Conservation (phyloP, 2,113 vertebrate genomes). For the Peucedramus taeniatus region DNA sequence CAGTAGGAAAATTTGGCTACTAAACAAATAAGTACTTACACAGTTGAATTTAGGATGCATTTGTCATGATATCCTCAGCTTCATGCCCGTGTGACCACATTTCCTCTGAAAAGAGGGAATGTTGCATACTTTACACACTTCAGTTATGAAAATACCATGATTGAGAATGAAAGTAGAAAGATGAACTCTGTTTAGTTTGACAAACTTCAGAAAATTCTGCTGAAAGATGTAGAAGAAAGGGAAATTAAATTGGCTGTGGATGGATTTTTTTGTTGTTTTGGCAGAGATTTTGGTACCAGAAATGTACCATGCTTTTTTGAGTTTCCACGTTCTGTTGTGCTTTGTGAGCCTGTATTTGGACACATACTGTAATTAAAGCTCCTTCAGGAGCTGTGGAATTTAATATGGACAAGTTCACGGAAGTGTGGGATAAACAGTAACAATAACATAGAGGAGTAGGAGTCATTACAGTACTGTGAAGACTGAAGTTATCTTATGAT, state of each 20-base stretch:
- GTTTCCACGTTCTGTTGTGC: background rate
- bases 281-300: background rate
- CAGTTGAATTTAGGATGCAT: background rate
- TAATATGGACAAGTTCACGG: background rate
- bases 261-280: background rate
- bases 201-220: background rate
- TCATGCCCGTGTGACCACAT: background rate
- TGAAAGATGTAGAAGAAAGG: background rate
- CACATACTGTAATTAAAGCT: background rate
- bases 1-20: background rate
- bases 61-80: background rate
- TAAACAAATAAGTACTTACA: background rate
- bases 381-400: background rate
- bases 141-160: background rate
- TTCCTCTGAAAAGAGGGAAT: background rate
- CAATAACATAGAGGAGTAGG: background rate
- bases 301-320: background rate
- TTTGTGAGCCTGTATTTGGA: background rate
- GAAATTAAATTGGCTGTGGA: background rate
- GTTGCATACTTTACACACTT: background rate
- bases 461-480: background rate
- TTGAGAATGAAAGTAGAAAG: background rate
- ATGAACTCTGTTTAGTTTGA: background rate
- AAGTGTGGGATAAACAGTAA: background rate
- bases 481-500: background rate